Evolutionary conservation across 53 echinoderm and acorn worm species (phyloP).

Genomic region (Crossaster papposus): DNA sequence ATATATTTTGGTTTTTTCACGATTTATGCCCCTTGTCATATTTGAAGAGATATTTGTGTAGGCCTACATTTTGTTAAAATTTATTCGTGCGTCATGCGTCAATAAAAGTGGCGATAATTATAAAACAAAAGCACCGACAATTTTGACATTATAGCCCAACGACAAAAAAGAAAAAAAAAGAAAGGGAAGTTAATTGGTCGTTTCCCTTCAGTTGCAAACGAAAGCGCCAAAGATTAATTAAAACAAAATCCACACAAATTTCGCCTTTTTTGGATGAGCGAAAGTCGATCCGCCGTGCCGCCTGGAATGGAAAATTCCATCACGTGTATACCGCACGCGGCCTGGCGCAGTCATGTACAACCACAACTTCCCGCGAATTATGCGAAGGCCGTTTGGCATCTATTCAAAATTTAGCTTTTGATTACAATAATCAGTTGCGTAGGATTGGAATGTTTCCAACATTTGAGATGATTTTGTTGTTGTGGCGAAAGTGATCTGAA

Average conservation of each 20-base stretch:
- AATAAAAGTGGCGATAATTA: too few species aligned
- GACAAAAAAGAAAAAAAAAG: too few species aligned
- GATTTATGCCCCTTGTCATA: not conserved
- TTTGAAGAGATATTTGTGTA: not conserved
- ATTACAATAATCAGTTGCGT: too few species aligned
- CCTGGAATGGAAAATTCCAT: slow-evolving; percentile 22
- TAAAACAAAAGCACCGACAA: too few species aligned
- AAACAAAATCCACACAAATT: not conserved
- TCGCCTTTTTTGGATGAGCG: not conserved
- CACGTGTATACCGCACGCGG: not conserved
- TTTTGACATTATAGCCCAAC: too few species aligned
- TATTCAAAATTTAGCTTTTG: not conserved
- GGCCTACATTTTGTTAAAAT: not conserved
- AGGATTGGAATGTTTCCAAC: too few species aligned
- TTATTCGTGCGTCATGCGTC: not conserved
- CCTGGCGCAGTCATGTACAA: not conserved
- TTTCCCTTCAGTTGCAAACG: too few species aligned
- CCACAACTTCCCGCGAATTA: not conserved
- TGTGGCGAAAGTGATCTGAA: too few species aligned
- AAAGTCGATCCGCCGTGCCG: not conserved
- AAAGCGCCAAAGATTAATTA: not conserved
- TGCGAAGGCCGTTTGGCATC: not conserved
- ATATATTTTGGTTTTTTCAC: not conserved
- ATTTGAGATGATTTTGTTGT: too few species aligned
- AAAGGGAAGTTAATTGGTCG: too few species aligned